phyloP scores from a whole-genome alignment of 2,888 invertebrate species.

The Lathronympha strigana region DNA sequence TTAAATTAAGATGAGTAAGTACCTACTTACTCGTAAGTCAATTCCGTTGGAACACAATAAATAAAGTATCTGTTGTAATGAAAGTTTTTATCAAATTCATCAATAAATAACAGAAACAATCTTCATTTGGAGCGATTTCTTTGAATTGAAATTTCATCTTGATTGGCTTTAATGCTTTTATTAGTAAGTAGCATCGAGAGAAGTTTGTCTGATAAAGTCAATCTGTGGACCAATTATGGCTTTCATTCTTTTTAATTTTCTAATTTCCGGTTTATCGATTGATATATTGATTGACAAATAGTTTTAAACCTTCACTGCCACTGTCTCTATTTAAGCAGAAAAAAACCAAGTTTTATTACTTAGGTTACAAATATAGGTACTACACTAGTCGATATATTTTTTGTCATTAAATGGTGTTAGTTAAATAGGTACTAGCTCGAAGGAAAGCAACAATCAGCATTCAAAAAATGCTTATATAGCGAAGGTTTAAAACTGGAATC shows the following conservation, averaged over 20 bases:
- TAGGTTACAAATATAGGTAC: no score
- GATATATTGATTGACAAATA: background rate
- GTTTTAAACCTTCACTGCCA: background rate
- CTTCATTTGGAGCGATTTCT: conserved; percentile 36
- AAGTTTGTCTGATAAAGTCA: conserved; percentile 16
- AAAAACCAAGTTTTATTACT: background rate
- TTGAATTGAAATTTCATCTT: conserved; percentile 42
- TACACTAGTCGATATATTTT: no score
- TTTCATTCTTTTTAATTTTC: conserved; percentile 12
- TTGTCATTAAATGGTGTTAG: no score
- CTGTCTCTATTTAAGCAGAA: background rate
- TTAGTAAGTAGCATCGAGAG: background rate
- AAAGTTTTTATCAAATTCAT: conserved; percentile 26
- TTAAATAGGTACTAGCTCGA: no score
- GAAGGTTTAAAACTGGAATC: no score
- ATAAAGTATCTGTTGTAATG: background rate
- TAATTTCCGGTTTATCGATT: background rate
- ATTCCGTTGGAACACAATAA: background rate
- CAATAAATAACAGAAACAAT: conserved; percentile 22
- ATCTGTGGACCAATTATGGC: conserved; percentile 21
- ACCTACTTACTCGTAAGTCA: background rate
- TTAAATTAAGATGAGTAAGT: background rate
- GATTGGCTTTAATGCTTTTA: conserved; percentile 31
- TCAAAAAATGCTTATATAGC: no score
- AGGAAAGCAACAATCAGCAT: no score